Evolutionary conservation across 2,113 vertebrate species (phyloP), one percentile per base, ranked within the genome.

Genomic region (Trogon melanurus): DNA sequence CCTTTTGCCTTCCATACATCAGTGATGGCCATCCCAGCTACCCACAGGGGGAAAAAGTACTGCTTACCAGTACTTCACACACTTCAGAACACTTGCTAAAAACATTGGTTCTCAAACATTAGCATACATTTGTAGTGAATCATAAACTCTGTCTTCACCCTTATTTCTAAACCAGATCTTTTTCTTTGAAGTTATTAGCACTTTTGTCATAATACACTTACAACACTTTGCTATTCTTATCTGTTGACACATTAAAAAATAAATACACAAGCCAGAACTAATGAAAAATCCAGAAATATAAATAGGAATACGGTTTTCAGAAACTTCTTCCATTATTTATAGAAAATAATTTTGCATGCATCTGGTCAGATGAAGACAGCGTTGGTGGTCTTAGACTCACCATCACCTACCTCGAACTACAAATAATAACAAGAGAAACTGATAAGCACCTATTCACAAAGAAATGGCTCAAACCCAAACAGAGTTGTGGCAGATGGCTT

Each of bases 321-420:
- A 96, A 86, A 30, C 34, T 78, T 80, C 51, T 88, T 84, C 69
- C 66, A 41, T 78, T 94, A 93, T 93, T 96, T 96, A 78, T 66
- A 96, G 91, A 94, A 96, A 96, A 96, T 88, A 92, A 79, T 67
- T 93, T 69, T 79, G 84, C 60, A 88, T 94, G 74, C 95, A 95
- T 96, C 92, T 97, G 95, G 94, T 94, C 74, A 91, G 72, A 93
- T 3, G n/a, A 57, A 91, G 71, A 89, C 88, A 82, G 48, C 6
- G 64, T 87, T 97, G 97, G 97, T 98, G 97, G 97, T 97, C 97
- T 94, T 94, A 79, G 75, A 95, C 74, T 93, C 58, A 38, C 71
- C 67, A 88, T 53, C 3, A 4, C 72, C 89, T 91, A 93, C 93
- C 90, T 95, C 95, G 26, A 95, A 97, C 93, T 72, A 92, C 75